Conservation (phyloP, 2,797 vertebrate genomes). For the Jordanella pulchra region DNA sequence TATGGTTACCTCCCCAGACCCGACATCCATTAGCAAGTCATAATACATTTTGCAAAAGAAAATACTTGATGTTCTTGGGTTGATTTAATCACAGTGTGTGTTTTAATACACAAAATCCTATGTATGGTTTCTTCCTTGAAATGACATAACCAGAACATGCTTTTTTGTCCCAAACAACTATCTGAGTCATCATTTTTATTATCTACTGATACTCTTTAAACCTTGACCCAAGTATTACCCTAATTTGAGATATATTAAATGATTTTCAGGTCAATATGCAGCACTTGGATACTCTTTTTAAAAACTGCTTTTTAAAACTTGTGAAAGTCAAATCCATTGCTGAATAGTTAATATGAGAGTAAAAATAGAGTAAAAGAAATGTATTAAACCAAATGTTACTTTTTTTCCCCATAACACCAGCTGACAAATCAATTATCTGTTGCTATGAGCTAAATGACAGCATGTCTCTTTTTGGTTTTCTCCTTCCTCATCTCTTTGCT, state of each 20-base stretch:
- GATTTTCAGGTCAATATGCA: too few relatives aligned
- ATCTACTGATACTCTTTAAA: neutral
- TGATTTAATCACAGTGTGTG: constrained; percentile 20
- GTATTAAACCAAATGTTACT: neutral
- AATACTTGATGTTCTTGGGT: constrained; percentile 23
- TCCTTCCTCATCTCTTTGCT: constrained; percentile 55
- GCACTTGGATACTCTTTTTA: too few relatives aligned
- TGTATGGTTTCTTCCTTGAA: neutral
- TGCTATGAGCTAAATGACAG: constrained; percentile 47
- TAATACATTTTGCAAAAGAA: constrained; percentile 34
- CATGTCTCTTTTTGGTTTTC: constrained; percentile 53
- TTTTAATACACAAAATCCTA: constrained; percentile 10
- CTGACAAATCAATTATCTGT: constrained; percentile 46
- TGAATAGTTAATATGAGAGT: too few relatives aligned
- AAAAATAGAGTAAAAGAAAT: neutral
- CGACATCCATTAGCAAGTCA: constrained; percentile 33
- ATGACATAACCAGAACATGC: neutral
- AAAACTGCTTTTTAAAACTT: too few relatives aligned
- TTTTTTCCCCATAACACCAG: constrained; percentile 19
- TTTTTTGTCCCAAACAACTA: too few relatives aligned
- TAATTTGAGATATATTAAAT: too few relatives aligned
- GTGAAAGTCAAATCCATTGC: too few relatives aligned
- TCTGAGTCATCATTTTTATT: neutral
- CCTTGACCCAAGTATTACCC: too few relatives aligned
- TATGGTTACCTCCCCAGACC: constrained; percentile 8